Conservation (phyloP, 2,113 vertebrate genomes). For the Aramus guarauna region DNA sequence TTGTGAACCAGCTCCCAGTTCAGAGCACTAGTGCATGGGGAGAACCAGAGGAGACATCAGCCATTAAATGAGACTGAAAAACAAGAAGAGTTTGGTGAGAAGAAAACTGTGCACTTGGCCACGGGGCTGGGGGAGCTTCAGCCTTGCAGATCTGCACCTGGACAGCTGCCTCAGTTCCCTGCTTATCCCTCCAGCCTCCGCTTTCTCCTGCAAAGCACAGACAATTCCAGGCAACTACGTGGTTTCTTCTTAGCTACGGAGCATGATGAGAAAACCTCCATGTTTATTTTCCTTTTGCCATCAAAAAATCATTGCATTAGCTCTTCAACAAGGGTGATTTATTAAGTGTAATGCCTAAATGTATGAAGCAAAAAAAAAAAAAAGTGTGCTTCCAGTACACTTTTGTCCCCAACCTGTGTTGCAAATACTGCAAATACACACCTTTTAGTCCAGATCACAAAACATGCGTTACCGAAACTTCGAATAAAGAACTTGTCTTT, state of each 20-base stretch:
- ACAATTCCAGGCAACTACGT: neutral
- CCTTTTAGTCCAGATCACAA: neutral
- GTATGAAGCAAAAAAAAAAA: neutral
- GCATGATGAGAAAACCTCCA: rapidly evolving
- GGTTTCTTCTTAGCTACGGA: neutral
- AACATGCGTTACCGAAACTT: no score
- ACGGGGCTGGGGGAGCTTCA: neutral
- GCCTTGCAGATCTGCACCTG: rapidly evolving
- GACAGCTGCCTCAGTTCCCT: neutral
- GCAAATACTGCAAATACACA: rapidly evolving
- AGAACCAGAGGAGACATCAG: neutral
- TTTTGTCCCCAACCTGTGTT: neutral
- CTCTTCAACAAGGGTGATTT: neutral
- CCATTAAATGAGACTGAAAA: neutral
- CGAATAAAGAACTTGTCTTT: neutral
- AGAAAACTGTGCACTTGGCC: neutral
- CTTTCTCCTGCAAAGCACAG: neutral
- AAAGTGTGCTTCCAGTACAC: neutral
- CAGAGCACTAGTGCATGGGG: neutral
- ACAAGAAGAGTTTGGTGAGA: neutral
- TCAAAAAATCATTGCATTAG: rapidly evolving
- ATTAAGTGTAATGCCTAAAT: neutral
- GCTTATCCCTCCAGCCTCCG: neutral
- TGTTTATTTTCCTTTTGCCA: neutral
- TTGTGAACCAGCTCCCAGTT: no score